Conservation (phyloP, 92 coral and sea anemone species). For the Chrysogorgia sp. region DNA sequence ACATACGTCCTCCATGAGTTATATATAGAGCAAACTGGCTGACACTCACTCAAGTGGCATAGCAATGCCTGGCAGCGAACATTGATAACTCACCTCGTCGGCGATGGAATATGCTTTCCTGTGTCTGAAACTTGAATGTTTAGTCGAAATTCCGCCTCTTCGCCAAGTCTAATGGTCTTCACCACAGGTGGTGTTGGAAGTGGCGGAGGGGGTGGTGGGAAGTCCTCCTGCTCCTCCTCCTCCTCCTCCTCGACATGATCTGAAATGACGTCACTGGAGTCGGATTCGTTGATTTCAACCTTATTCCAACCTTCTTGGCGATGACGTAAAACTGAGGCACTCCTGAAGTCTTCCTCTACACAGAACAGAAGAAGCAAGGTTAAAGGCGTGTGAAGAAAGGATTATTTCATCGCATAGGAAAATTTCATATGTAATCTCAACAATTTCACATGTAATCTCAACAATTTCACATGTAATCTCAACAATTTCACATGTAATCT, state of each 20-base stretch:
- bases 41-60: background rate
- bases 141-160: conserved; percentile 26
- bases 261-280: conserved; percentile 26
- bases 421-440: too few relatives aligned
- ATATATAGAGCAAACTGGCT: too few relatives aligned
- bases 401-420: too few relatives aligned
- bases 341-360: conserved; percentile 26
- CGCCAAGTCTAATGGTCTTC: conserved; percentile 24
- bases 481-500: too few relatives aligned
- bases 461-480: too few relatives aligned
- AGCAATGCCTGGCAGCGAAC: background rate
- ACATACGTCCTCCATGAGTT: too few relatives aligned
- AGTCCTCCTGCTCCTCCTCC: too few relatives aligned
- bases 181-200: conserved; percentile 25
- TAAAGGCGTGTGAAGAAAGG: background rate
- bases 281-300: conserved; percentile 36
- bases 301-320: conserved; percentile 41
- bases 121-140: conserved; percentile 13
- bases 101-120: conserved; percentile 9
- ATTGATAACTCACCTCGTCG: background rate
- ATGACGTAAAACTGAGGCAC: conserved; percentile 25
- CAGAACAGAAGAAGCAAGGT: background rate
- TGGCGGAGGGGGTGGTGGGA: conserved; percentile 42
- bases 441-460: too few relatives aligned
- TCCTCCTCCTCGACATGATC: conserved; percentile 25